phyloP scores from a whole-genome alignment of 2,888 invertebrate genomes.

The Pharmacophagus antenor region DNA sequence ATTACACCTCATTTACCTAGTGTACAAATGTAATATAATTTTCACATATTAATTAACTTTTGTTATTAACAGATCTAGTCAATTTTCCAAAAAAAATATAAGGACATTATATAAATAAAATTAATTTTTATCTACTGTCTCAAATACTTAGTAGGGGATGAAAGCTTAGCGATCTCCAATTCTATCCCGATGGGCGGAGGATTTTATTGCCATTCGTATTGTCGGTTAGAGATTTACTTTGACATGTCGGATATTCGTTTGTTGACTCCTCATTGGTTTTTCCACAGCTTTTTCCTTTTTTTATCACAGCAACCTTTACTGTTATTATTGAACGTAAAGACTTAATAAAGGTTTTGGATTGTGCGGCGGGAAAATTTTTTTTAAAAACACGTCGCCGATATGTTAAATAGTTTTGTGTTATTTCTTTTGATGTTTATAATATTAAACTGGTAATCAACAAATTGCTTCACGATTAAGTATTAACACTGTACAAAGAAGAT shows the following conservation, averaged over 20 bases:
- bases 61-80: no score
- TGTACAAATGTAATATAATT: no score
- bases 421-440: neutral
- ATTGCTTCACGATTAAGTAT: no score
- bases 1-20: no score
- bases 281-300: conserved; percentile 46
- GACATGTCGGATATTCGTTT: conserved; percentile 75
- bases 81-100: no score
- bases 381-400: neutral
- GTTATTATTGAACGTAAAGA: conserved; percentile 45
- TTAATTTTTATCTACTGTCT: neutral
- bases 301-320: conserved; percentile 43
- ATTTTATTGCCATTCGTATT: conserved; percentile 79
- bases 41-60: no score
- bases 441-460: no score
- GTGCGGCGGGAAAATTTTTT: neutral
- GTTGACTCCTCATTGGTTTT: conserved; percentile 64
- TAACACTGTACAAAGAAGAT: no score
- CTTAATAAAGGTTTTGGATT: conserved; percentile 43
- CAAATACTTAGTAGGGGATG: conserved; percentile 50
- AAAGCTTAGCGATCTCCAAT: conserved; percentile 64
- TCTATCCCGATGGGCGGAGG: conserved; percentile 54
- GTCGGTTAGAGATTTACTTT: conserved; percentile 76
- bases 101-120: no score
- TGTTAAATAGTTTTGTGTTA: neutral